These are phyloP conservation scores for Xyrauchen texanus DNA, from an alignment of 2,113 vertebrate species.

Conservation along the genomic window DNA sequence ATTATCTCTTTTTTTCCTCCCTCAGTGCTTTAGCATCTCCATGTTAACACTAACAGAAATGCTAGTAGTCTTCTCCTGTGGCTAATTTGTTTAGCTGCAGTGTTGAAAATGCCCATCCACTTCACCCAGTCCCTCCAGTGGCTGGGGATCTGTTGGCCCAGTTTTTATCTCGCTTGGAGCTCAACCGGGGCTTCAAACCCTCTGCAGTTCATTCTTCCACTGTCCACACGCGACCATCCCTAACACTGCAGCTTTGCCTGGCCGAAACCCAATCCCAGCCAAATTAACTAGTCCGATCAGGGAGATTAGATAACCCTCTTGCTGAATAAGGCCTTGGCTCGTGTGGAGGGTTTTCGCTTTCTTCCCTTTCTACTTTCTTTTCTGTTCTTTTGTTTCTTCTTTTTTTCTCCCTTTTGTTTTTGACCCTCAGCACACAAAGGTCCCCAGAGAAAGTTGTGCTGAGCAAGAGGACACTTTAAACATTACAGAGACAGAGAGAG, in stretches of 20 bases:
- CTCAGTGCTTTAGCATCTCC: not conserved
- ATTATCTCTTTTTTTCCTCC: not conserved
- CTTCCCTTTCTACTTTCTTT: conserved; percentile 63
- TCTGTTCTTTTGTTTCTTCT: conserved; percentile 50
- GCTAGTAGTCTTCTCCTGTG: conserved; percentile 59
- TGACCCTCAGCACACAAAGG: conserved; percentile 44
- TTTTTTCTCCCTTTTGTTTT: conserved; percentile 4
- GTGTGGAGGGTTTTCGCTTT: conserved; percentile 48
- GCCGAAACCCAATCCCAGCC: conserved; percentile 55
- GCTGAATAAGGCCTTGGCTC: conserved; percentile 61
- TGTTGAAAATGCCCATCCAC: conserved; percentile 60
- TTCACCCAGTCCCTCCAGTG: conserved; percentile 51
- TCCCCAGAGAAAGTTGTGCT: not conserved
- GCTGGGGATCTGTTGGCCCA: conserved; percentile 56
- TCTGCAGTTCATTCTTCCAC: conserved; percentile 35
- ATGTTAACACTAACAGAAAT: conserved; percentile 54
- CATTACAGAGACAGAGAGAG: not conserved
- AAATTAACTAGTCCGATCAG: conserved; percentile 54
- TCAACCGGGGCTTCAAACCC: not conserved
- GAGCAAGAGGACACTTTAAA: conserved; percentile 33
- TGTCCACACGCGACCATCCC: conserved; percentile 47
- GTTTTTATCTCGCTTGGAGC: conserved; percentile 1
- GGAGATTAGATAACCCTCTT: conserved; percentile 68
- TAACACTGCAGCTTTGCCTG: conserved; percentile 38
- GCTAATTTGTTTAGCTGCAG: conserved; percentile 66